Evolutionary conservation across 2,113 vertebrate genomes (phyloP).

Genomic region (Hirundichthys speculiger): DNA sequence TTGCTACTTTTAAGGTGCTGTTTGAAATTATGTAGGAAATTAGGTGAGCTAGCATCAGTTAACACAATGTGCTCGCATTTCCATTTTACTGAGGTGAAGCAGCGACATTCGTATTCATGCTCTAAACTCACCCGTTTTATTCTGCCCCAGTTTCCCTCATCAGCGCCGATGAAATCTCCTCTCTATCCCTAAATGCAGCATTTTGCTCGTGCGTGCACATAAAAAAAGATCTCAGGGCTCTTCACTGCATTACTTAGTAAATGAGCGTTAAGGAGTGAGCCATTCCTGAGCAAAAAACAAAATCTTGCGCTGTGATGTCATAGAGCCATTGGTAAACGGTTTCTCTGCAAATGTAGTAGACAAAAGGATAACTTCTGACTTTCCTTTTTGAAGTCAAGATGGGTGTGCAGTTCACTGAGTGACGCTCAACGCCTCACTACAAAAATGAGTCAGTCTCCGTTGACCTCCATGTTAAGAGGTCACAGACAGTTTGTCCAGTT

Average conservation of each 20-base stretch:
- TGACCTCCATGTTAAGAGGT: too few relatives aligned
- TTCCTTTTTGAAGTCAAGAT: too few relatives aligned
- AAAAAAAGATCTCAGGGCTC: constrained; percentile 69
- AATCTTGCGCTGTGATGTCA: too few relatives aligned
- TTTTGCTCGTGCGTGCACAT: constrained; percentile 73
- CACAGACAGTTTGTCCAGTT: too few relatives aligned
- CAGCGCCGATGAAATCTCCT: constrained; percentile 58
- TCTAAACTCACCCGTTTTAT: too few relatives aligned
- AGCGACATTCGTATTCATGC: constrained; percentile 22
- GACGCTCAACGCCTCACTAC: too few relatives aligned
- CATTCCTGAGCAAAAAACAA: constrained; percentile 42
- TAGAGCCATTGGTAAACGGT: too few relatives aligned
- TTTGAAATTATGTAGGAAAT: constrained; percentile 14
- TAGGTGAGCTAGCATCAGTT: constrained; percentile 21
- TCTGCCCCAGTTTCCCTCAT: constrained; percentile 38
- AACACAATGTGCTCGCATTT: constrained; percentile 6
- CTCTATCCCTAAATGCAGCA: constrained; percentile 63
- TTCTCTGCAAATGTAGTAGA: too few relatives aligned
- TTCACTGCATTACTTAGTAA: constrained; percentile 46
- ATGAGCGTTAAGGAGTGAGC: constrained; percentile 20
- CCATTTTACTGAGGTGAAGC: constrained; percentile 36
- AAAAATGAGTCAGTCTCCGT: too few relatives aligned
- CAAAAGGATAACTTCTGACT: too few relatives aligned
- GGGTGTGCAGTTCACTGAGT: too few relatives aligned
- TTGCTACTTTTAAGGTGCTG: background rate